Conservation (phyloP, 2,888 invertebrate species). For the Synanthedon myopaeformis region DNA sequence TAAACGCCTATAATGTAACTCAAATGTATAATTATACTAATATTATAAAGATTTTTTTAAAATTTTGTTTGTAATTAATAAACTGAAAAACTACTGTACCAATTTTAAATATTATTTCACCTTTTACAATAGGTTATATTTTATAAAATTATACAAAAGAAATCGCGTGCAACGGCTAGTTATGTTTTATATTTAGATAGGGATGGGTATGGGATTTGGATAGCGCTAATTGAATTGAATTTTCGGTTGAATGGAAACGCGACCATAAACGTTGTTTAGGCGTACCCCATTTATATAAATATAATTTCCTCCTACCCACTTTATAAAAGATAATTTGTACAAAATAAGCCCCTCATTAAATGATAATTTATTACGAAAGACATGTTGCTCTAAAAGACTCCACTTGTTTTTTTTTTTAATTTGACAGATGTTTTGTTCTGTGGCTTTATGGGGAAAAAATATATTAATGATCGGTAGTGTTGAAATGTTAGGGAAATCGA, state of each 20-base stretch:
- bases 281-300: slow-evolving; percentile 47
- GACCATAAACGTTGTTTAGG: slow-evolving; percentile 16
- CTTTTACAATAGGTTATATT: too few relatives aligned
- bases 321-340: slow-evolving; percentile 33
- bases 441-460: background rate
- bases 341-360: slow-evolving; percentile 32
- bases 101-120: too few relatives aligned
- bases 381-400: slow-evolving; percentile 11
- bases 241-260: slow-evolving; percentile 27
- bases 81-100: too few relatives aligned
- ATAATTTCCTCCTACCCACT: slow-evolving; percentile 33
- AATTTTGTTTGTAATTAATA: too few relatives aligned
- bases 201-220: too few relatives aligned
- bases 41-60: too few relatives aligned
- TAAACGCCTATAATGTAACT: too few relatives aligned
- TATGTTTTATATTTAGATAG: too few relatives aligned
- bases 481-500: too few relatives aligned
- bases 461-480: background rate
- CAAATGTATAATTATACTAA: too few relatives aligned
- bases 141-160: too few relatives aligned
- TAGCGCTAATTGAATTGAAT: background rate
- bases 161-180: too few relatives aligned
- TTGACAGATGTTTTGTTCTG: slow-evolving; percentile 32
- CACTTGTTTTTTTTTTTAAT: slow-evolving; percentile 15
- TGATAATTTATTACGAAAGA: slow-evolving; percentile 41